Evolutionary conservation across 2,797 vertebrate genomes (phyloP).

Genomic region (Falco berigora): DNA sequence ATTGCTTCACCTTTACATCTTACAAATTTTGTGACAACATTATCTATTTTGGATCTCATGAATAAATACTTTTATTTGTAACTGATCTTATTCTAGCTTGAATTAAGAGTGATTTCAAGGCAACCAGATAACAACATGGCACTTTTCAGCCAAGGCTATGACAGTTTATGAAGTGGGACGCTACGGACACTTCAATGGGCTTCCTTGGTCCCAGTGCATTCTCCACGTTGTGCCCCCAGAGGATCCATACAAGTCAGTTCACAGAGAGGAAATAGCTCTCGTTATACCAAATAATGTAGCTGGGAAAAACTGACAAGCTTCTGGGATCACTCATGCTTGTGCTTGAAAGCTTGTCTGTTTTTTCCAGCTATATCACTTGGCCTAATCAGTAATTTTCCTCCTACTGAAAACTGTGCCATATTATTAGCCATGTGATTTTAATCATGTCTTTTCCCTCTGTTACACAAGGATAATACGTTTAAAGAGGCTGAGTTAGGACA

Average conservation of each 20-base stretch:
- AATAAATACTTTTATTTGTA: background rate
- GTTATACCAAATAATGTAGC: background rate
- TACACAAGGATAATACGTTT: background rate
- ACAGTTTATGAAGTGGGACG: background rate
- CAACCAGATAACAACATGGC: background rate
- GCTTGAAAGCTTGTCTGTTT: background rate
- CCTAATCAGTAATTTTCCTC: background rate
- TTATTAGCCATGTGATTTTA: background rate
- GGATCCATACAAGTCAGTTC: background rate
- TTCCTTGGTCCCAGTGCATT: background rate
- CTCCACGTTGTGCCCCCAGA: background rate
- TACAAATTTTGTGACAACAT: background rate
- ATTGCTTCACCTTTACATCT: background rate
- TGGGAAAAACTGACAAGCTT: background rate
- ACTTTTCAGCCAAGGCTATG: background rate
- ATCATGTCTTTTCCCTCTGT: background rate
- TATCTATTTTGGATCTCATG: background rate
- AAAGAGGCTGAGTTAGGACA: background rate
- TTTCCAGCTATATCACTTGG: background rate
- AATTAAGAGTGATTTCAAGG: background rate
- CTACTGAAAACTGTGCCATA: background rate
- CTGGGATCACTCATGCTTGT: background rate
- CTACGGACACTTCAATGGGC: background rate
- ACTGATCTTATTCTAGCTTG: background rate
- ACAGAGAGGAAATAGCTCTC: background rate